These are phyloP conservation scores for Xanthostigma xanthostigma DNA, from an alignment of 2,888 invertebrate species.

Conservation along the genomic window DNA sequence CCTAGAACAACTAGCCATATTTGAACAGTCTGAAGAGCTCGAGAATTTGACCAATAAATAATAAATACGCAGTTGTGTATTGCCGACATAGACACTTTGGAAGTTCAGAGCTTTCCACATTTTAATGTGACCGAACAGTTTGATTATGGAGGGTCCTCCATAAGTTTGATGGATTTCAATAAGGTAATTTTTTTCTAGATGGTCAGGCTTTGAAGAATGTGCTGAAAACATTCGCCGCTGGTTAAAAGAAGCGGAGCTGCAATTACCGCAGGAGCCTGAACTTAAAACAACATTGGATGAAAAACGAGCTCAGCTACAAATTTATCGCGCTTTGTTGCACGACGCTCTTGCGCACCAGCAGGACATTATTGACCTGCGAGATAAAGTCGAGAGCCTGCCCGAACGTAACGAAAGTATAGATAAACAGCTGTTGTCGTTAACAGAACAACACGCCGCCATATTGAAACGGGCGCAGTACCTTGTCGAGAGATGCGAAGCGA, in stretches of 20 bases:
- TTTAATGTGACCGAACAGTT: not conserved
- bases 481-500: constrained; percentile 73
- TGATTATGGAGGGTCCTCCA: too few species aligned
- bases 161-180: not conserved
- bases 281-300: constrained; percentile 78
- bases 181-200: constrained; percentile 29
- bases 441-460: constrained; percentile 55
- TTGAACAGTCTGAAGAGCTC: too few species aligned
- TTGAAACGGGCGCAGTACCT: constrained; percentile 56
- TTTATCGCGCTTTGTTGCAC: constrained; percentile 66
- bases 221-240: constrained; percentile 63
- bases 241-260: constrained; percentile 59
- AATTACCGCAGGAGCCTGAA: constrained; percentile 64
- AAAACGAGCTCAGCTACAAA: constrained; percentile 74
- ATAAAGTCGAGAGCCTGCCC: constrained; percentile 65
- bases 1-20: too few species aligned
- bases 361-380: constrained; percentile 65
- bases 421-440: constrained; percentile 50
- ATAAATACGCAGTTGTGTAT: too few species aligned
- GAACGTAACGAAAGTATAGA: constrained; percentile 62
- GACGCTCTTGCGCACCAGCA: constrained; percentile 76
- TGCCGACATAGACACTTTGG: too few species aligned
- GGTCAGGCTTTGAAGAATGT: constrained; percentile 83
- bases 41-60: too few species aligned
- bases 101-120: too few species aligned